Evolutionary conservation across 2,113 vertebrate genomes (phyloP).

Genomic region (Callithrix jacchus): DNA sequence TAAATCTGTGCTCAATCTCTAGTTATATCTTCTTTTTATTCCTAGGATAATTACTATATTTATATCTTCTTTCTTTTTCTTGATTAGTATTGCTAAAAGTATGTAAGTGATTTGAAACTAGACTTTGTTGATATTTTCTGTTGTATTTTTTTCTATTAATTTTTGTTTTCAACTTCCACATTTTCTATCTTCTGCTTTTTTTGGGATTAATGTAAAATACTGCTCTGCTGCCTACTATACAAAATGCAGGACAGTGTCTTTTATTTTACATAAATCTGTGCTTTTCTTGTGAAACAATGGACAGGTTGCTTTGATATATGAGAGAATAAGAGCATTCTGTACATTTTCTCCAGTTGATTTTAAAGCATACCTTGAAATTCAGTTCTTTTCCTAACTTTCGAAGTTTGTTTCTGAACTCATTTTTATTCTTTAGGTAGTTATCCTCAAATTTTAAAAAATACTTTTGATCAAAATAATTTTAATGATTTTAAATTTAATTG

Average conservation of each 20-base stretch:
- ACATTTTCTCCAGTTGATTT: conserved; percentile 37
- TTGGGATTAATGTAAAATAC: not conserved
- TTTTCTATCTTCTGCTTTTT: not conserved
- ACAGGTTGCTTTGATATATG: not conserved
- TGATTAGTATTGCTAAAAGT: not conserved
- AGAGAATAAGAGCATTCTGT: not conserved
- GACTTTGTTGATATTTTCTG: not conserved
- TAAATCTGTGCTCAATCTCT: not conserved
- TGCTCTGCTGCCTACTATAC: not conserved
- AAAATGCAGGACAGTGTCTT: not conserved
- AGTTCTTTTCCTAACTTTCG: not conserved
- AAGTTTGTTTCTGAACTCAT: not conserved
- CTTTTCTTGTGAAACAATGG: not conserved
- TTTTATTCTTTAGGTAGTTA: not conserved
- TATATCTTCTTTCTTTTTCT: not conserved
- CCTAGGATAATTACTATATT: not conserved
- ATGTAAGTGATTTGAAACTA: not conserved
- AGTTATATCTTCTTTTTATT: not conserved
- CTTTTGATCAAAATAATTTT: conserved; percentile 3
- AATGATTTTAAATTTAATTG: not conserved
- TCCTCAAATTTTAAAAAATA: not conserved
- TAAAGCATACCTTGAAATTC: conserved; percentile 22
- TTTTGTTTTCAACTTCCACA: conserved; percentile 19
- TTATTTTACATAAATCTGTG: not conserved
- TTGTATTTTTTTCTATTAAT: not conserved